A percentile compares a stretch with the other conserved stretches of the same genome.
These are phyloP conservation scores for Deroplatys truncata DNA, from an alignment of 2,888 invertebrate genomes.

Conservation along the genomic window DNA sequence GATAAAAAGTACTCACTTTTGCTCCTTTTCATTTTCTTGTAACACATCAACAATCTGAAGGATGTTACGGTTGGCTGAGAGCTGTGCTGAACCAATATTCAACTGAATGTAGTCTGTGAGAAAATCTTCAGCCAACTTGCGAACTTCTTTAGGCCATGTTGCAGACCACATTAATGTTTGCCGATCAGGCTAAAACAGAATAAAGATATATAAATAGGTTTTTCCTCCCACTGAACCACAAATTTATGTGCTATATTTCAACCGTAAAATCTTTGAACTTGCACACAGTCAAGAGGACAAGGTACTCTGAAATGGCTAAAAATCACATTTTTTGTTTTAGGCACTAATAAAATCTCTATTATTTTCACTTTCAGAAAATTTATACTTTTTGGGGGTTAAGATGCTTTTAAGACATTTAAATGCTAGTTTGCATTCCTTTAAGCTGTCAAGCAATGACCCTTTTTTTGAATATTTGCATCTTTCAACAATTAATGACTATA, in stretches of 20 bases:
- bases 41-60: conserved; percentile 91
- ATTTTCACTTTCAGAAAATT: too few relatives aligned
- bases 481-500: too few relatives aligned
- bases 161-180: conserved; percentile 99
- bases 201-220: not conserved
- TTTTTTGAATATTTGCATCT: too few relatives aligned
- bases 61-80: conserved; percentile 94
- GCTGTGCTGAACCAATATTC: conserved; percentile 83
- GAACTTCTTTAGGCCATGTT: conserved; percentile 98
- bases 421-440: too few relatives aligned
- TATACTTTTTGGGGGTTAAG: too few relatives aligned
- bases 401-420: too few relatives aligned
- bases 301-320: too few relatives aligned
- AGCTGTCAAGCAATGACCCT: too few relatives aligned
- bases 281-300: too few relatives aligned
- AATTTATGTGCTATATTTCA: not conserved
- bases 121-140: conserved; percentile 88
- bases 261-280: too few relatives aligned
- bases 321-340: too few relatives aligned
- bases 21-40: conserved; percentile 80
- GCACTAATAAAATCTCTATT: too few relatives aligned
- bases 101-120: conserved; percentile 85
- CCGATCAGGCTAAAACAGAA: conserved; percentile 64
- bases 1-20: conserved; percentile 43
- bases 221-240: not conserved